These are phyloP conservation scores for Maccullochella peelii DNA, from an alignment of 2,113 vertebrate genomes.

Conservation along the genomic window DNA sequence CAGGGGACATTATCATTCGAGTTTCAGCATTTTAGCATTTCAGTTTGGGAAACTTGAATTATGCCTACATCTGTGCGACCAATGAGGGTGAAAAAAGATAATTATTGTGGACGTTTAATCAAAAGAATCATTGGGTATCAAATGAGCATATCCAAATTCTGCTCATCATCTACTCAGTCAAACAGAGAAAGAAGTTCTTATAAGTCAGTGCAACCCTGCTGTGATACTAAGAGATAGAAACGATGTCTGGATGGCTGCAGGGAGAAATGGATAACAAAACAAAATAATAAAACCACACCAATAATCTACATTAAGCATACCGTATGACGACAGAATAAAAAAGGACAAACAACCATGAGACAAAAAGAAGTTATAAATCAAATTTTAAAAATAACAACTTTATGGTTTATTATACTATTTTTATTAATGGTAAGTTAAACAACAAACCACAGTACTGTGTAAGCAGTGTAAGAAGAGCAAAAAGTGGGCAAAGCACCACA, in stretches of 20 bases:
- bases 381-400: not conserved
- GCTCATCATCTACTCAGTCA: not conserved
- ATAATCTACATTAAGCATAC: not conserved
- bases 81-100: not conserved
- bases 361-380: not conserved
- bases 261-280: not conserved
- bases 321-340: not conserved
- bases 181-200: not conserved
- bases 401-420: not conserved
- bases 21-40: conserved; percentile 2
- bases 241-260: not conserved
- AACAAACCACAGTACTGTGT: no score
- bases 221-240: not conserved
- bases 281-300: not conserved
- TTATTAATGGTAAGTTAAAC: no score
- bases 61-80: not conserved
- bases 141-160: not conserved
- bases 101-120: conserved; percentile 17
- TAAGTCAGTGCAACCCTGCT: not conserved
- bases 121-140: not conserved
- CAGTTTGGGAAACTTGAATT: not conserved
- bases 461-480: no score
- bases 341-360: not conserved
- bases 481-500: no score
- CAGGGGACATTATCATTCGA: conserved; percentile 3